A percentile compares a stretch with the other conserved stretches of the same genome.
Conservation (phyloP, 2,888 invertebrate genomes). For the Andrena dorsata region DNA sequence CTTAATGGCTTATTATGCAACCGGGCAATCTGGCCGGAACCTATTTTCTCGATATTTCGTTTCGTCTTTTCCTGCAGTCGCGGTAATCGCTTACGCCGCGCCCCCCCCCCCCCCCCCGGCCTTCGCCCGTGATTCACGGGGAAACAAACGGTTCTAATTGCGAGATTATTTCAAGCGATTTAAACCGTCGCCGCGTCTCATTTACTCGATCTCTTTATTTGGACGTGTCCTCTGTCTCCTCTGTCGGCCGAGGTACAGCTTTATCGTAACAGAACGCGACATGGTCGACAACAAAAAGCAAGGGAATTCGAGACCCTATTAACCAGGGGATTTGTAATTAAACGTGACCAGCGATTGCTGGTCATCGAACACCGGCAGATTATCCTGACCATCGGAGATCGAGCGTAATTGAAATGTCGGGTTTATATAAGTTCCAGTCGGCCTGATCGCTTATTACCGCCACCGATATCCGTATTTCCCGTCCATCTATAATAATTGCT, state of each 20-base stretch:
- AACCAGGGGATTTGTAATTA: constrained; percentile 59
- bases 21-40: constrained; percentile 30
- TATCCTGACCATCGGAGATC: constrained; percentile 49
- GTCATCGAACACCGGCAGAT: constrained; percentile 36
- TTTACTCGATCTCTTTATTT: background rate
- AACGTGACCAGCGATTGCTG: constrained; percentile 57
- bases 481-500: constrained; percentile 45
- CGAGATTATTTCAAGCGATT: background rate
- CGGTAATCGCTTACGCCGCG: background rate
- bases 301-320: constrained; percentile 20
- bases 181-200: background rate
- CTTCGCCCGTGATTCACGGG: background rate
- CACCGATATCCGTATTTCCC: constrained; percentile 26
- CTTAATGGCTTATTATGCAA: constrained; percentile 44
- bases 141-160: background rate
- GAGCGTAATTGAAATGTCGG: constrained; percentile 52
- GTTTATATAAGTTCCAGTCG: constrained; percentile 48
- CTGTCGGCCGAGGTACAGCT: background rate
- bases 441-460: constrained; percentile 25
- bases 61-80: background rate
- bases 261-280: background rate
- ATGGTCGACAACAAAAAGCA: constrained; percentile 1
- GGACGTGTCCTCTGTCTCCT: too few species aligned
- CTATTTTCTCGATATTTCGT: constrained; percentile 28
- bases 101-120: too few species aligned